Conservation (phyloP, 2,888 invertebrate species). For the Malthinus seriepunctatus region DNA sequence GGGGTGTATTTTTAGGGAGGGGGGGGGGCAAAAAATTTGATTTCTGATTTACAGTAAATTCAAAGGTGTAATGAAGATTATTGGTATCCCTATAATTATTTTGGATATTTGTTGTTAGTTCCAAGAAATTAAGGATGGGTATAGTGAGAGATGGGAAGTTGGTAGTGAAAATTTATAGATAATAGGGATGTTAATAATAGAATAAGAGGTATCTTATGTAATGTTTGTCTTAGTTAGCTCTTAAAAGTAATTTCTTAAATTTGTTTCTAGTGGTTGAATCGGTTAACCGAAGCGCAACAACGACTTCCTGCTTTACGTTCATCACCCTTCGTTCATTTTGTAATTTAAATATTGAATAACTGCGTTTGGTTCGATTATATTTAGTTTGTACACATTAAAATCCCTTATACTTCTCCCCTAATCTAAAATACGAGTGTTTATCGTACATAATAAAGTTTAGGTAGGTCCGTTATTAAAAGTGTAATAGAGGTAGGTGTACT, state of each 20-base stretch:
- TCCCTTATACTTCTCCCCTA: conserved; percentile 24
- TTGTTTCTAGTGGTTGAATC: conserved; percentile 36
- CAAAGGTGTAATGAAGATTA: no score
- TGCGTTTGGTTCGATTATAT: conserved; percentile 36
- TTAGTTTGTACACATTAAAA: conserved; percentile 33
- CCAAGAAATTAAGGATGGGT: no score
- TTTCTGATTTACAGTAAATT: no score
- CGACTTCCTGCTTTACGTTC: conserved; percentile 34
- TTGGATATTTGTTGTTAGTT: no score
- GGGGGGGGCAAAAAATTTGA: no score
- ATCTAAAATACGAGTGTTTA: conserved; percentile 35
- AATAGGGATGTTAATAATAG: no score
- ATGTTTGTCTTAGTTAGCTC: conserved; percentile 16
- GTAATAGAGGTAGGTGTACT: conserved; percentile 34
- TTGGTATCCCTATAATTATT: no score
- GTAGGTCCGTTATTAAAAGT: conserved; percentile 31
- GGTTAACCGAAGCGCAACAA: conserved; percentile 34
- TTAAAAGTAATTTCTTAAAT: conserved; percentile 32
- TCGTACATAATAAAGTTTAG: conserved; percentile 30
- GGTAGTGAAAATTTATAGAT: no score
- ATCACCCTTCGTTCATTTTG: conserved; percentile 35
- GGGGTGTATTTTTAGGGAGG: no score
- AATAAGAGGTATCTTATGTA: background rate
- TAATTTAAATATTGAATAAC: conserved; percentile 41
- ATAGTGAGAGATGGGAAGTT: no score